Evolutionary conservation across 2,113 vertebrate species (phyloP).

Genomic region (Camelus bactrianus): DNA sequence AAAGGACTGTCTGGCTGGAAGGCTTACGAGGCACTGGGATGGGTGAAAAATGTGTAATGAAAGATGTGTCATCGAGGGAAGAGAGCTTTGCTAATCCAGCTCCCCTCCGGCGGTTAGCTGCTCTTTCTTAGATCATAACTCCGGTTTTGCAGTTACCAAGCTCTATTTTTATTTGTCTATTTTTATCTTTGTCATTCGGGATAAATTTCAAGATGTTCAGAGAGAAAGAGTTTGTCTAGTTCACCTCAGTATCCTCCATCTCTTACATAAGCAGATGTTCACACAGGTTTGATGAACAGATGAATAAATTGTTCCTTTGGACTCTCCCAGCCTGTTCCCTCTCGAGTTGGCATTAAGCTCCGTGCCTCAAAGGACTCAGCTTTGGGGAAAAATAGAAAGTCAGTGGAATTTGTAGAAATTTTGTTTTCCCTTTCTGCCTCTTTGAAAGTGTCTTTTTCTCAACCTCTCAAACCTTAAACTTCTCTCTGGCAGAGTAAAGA

Average conservation of each 20-base stretch:
- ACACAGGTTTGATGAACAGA: neutral
- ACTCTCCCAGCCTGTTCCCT: neutral
- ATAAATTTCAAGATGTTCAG: neutral
- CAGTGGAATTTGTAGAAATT: neutral
- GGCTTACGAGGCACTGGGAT: neutral
- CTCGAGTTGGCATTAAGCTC: neutral
- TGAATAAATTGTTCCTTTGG: neutral
- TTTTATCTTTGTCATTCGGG: neutral
- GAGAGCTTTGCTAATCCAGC: neutral
- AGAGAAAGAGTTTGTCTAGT: neutral
- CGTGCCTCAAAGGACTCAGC: neutral
- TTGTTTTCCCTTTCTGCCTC: neutral
- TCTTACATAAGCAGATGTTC: neutral
- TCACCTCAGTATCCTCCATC: neutral
- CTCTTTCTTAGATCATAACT: neutral
- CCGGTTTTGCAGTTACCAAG: neutral
- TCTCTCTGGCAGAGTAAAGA: neutral
- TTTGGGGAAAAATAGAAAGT: neutral
- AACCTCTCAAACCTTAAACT: neutral
- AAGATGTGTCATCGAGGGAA: neutral
- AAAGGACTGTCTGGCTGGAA: neutral
- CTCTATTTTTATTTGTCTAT: neutral
- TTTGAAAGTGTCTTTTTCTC: neutral
- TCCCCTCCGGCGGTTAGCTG: rapidly evolving
- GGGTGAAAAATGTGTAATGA: neutral